Base-by-base conservation (phyloP, 2,888 invertebrate species). In the Heliconius hortense region DNA sequence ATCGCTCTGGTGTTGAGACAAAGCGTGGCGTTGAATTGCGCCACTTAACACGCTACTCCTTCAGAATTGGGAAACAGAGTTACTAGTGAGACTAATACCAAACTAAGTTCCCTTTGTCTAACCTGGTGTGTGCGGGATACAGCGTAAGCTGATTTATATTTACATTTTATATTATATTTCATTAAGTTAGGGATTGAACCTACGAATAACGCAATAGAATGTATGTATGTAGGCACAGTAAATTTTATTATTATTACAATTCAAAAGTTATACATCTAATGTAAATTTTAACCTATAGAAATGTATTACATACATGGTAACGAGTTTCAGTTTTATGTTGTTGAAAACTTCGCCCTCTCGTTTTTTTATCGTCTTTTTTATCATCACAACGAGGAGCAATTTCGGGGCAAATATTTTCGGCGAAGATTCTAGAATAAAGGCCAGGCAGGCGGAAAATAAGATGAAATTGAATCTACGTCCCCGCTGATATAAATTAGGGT, bases 401-500 rank as follows among this genome's bases (percentile, higher is more conserved):
- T 75, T 72, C 56, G 28, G 26, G 31, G 60, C 43, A 60, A 75
- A 75, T 71, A 67, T 72, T 72, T 70, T 63, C n/a, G 35, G 28
- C 31, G 56, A 48, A 73, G 66, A 26, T 60, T 66, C 64, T 72
- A 66, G 59, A 43, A 59, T 74, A 72, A 75, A 66, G 73, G 79
- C 76, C 80, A 79, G 78, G 76, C 80, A 81, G 80, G 80, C 81
- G 81, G 82, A 81, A 84, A 86, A 85, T 85, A 81, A 82, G 78
- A 80, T 80, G 79, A 83, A 87, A 87, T 86, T 84, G 83, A 84
- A 84, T 77, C 67, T 71, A 60, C 64, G 72, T 74, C 75, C 71
- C 68, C 72, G 48, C 26, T 76, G 66, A 72, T 67, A 43, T 66
- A 73, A 67, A 73, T 73, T 67, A 56, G 26, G 67, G 66, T 66